Evolutionary conservation across 2,797 vertebrate species (phyloP).

Genomic region (Propithecus perrieri): DNA sequence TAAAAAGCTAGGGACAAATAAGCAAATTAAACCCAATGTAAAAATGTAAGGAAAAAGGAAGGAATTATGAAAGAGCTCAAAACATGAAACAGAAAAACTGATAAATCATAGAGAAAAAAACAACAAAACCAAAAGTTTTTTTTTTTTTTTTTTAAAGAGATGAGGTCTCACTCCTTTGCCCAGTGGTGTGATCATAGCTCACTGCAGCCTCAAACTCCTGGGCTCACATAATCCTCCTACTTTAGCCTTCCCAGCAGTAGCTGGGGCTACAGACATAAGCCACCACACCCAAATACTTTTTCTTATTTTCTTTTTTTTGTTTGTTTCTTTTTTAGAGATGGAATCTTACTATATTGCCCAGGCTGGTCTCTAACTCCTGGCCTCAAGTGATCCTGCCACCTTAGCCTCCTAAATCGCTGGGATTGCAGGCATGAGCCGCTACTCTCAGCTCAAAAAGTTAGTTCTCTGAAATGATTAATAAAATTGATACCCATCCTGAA

Average conservation of each 20-base stretch:
- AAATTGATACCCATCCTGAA: background rate
- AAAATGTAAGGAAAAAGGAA: background rate
- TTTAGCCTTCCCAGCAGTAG: no score
- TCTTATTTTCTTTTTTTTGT: no score
- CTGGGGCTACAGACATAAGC: no score
- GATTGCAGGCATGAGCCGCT: background rate
- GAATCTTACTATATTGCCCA: background rate
- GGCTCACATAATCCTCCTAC: no score
- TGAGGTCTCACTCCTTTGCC: no score
- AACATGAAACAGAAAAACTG: background rate
- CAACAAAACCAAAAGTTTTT: constrained; percentile 2
- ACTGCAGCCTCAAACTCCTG: no score
- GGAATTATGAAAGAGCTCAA: background rate
- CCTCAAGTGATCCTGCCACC: background rate
- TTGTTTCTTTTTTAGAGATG: no score
- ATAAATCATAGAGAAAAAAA: background rate
- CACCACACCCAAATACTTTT: no score
- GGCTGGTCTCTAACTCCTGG: background rate
- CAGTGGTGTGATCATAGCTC: no score
- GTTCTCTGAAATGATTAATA: background rate
- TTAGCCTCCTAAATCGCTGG: background rate
- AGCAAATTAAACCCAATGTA: constrained; percentile 10
- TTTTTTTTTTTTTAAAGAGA: no score
- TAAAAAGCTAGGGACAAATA: constrained; percentile 3
- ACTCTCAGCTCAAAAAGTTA: background rate